Base-by-base conservation (phyloP, 2,888 invertebrate genomes). In the Drosophila melanocephala region DNA sequence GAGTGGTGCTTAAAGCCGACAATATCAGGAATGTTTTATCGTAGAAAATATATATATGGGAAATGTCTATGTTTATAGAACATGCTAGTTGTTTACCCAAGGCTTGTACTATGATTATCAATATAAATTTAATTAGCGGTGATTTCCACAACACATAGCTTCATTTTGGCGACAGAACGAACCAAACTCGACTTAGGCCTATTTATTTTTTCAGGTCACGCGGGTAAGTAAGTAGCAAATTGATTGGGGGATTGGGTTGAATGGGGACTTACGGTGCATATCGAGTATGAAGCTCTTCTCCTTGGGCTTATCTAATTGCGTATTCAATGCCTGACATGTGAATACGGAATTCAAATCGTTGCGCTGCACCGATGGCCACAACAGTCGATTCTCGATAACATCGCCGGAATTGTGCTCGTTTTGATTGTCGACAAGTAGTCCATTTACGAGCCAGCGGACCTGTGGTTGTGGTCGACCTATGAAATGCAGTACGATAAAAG, bases 271-370 rank as follows among this genome's bases (percentile, higher is more conserved):
- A 97, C 97, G 93, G 93, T 96, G 96, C 94, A 97, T 95, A 91
- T 97, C 97, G 72, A 97, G 94, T 60, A 96, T 95, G 61, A 97
- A 95, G 35, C 96, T 95, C 22, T 96, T 95, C 93, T 96, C 96
- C 93, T 96, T 96, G 14, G 97, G 96, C 87, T 97, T 96, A 63
- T 97, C 96, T 66, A 97, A 95, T 89, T 96, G 95, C 66, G 97
- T 97, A 94, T 98, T 98, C 91, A 96, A 95, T 32, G 98, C 97
- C 93, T 97, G 97, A 92, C 98, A 98, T 67, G 97, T 97, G 94
- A 97, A 97, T 81, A 97, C 96, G 28, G 97, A 96, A 85, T 97
- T 97, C 89, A 97, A 95, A 94, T 97, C 97, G 33, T 96, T 95
- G 69, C 98, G 95, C 67, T 96, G 95, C 79, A 97, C 95, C 56